These are phyloP conservation scores for Pandemis corylana DNA, from an alignment of 2,888 invertebrate genomes.

Conservation along the genomic window DNA sequence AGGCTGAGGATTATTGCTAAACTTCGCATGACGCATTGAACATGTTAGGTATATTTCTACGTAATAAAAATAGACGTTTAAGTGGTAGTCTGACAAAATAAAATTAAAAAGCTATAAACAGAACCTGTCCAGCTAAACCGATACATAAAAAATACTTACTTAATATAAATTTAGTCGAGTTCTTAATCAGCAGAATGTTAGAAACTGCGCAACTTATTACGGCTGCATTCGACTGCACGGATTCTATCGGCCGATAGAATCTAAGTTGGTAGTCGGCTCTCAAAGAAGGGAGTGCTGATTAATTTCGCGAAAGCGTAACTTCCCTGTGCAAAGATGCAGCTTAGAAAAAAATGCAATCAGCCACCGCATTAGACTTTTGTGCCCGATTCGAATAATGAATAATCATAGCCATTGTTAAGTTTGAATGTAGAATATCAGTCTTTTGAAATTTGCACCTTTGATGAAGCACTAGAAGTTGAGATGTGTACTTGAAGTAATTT, in stretches of 20 bases:
- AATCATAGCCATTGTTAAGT: constrained; percentile 52
- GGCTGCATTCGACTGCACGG: not conserved
- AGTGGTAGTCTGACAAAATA: no score
- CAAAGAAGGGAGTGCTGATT: constrained; percentile 33
- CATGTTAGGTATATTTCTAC: not conserved
- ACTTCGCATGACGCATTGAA: not conserved
- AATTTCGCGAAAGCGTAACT: constrained; percentile 39
- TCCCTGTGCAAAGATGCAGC: constrained; percentile 47
- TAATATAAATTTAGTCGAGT: not conserved
- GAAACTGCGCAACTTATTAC: not conserved
- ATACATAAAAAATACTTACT: not conserved
- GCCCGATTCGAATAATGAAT: constrained; percentile 54
- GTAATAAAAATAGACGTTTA: no score
- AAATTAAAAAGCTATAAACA: not conserved
- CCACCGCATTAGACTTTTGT: constrained; percentile 53
- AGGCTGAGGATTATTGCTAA: not conserved
- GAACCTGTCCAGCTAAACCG: not conserved
- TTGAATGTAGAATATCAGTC: constrained; percentile 19
- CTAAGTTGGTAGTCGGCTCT: not conserved
- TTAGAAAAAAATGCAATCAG: constrained; percentile 53
- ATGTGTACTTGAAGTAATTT: constrained; percentile 6
- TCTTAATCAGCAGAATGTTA: not conserved
- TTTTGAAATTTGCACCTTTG: constrained; percentile 14
- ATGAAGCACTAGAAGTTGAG: not conserved
- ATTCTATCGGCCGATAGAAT: not conserved